phyloP scores from a whole-genome alignment of 2,797 vertebrate species.

The Microctenopoma lineatum region DNA sequence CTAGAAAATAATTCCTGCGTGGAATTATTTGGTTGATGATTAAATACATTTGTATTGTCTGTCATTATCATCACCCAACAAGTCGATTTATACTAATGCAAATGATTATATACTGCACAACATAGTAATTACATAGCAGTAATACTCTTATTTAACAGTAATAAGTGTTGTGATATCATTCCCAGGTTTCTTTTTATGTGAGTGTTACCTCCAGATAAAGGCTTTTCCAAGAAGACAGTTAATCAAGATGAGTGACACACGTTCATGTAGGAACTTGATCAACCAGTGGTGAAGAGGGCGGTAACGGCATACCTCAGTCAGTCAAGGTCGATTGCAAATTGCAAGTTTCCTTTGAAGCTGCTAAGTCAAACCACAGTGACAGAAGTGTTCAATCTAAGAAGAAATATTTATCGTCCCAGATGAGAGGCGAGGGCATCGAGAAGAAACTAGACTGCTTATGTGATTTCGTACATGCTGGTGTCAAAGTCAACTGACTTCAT shows the following conservation, averaged over 20 bases:
- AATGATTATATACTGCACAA: background rate
- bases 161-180: background rate
- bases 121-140: background rate
- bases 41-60: no score
- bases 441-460: background rate
- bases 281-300: background rate
- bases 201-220: slow-evolving; percentile 11
- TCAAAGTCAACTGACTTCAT: background rate
- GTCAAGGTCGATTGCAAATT: slow-evolving; percentile 1
- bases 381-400: background rate
- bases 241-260: slow-evolving; percentile 22
- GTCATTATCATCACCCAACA: background rate
- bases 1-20: no score
- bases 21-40: no score
- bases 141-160: background rate
- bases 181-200: background rate
- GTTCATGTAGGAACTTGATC: slow-evolving; percentile 39
- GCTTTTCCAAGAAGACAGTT: slow-evolving; percentile 11
- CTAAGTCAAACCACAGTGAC: slow-evolving; percentile 16
- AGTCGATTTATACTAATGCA: background rate
- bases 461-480: background rate
- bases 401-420: background rate
- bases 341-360: slow-evolving; percentile 22
- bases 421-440: background rate
- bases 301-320: background rate